phyloP scores from a whole-genome alignment of 2,113 vertebrate species.

The Rostratula benghalensis region DNA sequence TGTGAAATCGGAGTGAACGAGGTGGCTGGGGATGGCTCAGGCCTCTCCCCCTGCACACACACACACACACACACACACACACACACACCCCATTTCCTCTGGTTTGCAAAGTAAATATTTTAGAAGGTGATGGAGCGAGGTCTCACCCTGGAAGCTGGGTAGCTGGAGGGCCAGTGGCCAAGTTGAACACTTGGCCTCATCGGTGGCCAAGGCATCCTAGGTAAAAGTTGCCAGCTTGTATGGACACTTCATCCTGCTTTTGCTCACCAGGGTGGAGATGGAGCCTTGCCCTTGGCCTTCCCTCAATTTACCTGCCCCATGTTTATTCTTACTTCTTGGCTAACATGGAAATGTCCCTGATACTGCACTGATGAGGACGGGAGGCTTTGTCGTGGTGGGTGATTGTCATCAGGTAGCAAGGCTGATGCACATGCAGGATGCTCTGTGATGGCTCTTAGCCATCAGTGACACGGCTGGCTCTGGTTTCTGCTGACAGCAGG shows the following conservation, averaged over 20 bases:
- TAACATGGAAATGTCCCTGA: background rate
- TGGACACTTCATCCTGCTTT: rapidly evolving
- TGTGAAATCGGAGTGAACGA: background rate
- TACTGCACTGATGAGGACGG: background rate
- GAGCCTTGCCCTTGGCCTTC: background rate
- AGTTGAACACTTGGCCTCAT: rapidly evolving
- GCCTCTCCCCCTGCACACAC: background rate
- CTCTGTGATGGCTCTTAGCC: background rate
- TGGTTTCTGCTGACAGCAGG: background rate
- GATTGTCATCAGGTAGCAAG: background rate
- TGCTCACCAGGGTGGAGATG: background rate
- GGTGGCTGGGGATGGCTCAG: background rate
- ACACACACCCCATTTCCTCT: background rate
- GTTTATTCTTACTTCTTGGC: background rate
- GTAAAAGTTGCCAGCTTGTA: background rate
- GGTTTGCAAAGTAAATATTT: background rate
- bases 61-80: background rate
- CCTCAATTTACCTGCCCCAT: rapidly evolving
- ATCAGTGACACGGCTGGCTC: background rate
- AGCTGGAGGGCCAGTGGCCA: background rate
- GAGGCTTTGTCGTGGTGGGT: background rate
- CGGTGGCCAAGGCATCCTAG: background rate
- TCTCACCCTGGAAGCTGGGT: background rate
- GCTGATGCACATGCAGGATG: background rate
- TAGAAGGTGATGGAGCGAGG: rapidly evolving